Conservation (phyloP, 2,113 vertebrate genomes). For the Athene noctua region DNA sequence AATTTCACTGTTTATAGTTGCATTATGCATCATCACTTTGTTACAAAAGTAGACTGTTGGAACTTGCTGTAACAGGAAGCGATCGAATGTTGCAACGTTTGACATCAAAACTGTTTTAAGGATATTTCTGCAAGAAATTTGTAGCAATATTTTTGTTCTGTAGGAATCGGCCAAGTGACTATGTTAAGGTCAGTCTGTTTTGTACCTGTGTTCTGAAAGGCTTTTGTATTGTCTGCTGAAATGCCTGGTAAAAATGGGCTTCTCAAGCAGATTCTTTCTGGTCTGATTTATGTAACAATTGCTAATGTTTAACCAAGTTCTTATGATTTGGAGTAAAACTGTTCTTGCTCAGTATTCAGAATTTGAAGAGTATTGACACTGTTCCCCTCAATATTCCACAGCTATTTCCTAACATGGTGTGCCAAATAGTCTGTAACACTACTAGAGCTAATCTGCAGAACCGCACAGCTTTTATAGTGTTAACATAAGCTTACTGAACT, state of each 20-base stretch:
- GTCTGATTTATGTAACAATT: background rate
- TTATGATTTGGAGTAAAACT: background rate
- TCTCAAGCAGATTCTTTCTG: background rate
- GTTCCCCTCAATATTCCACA: background rate
- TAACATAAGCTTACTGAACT: background rate
- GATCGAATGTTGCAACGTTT: background rate
- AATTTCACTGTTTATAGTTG: background rate
- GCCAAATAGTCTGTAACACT: background rate
- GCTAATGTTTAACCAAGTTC: background rate
- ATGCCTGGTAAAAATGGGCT: background rate
- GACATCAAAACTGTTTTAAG: background rate
- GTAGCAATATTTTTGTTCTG: background rate
- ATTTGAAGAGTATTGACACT: background rate
- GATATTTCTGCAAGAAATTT: background rate
- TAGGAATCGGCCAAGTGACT: background rate
- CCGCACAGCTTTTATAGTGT: background rate
- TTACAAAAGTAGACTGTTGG: background rate
- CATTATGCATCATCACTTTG: background rate
- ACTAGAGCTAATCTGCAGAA: background rate
- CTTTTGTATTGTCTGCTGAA: background rate
- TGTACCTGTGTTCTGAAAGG: background rate
- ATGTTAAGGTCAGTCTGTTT: background rate
- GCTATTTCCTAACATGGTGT: background rate
- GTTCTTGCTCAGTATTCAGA: background rate
- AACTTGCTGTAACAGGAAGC: background rate